Evolutionary conservation across 2,888 invertebrate genomes (phyloP).

Genomic region (Allacma fusca): DNA sequence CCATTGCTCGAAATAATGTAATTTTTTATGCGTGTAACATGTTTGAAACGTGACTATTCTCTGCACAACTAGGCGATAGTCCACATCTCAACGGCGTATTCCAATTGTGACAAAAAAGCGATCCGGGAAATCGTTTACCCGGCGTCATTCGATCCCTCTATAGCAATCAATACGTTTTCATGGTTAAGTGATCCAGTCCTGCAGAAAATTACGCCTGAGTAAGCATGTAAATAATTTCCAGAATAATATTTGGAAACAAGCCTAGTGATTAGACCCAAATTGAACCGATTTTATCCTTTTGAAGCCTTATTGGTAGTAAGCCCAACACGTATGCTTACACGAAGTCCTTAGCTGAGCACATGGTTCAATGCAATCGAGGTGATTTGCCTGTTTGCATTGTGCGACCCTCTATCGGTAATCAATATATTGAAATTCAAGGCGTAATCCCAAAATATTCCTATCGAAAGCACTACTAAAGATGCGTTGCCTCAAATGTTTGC

Average conservation of each 20-base stretch:
- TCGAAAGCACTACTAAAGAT: neutral
- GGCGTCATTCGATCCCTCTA: neutral
- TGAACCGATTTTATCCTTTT: neutral
- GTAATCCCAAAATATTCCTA: too few species aligned
- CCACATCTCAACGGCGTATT: constrained; percentile 43
- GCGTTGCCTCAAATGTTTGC: neutral
- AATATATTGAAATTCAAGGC: too few species aligned
- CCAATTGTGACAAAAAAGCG: constrained; percentile 26
- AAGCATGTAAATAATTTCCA: too few species aligned
- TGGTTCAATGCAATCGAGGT: constrained; percentile 14
- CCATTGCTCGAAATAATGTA: neutral
- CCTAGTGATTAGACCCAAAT: neutral
- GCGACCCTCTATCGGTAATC: constrained; percentile 42
- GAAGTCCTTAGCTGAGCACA: constrained; percentile 37
- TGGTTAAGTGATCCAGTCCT: constrained; percentile 13
- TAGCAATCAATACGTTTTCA: constrained; percentile 13
- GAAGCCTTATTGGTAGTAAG: constrained; percentile 28
- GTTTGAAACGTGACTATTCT: neutral
- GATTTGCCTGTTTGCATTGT: constrained; percentile 37
- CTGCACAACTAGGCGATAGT: constrained; percentile 32
- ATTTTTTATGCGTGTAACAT: too few species aligned
- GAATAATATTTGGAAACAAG: neutral
- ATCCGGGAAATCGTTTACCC: constrained; percentile 39
- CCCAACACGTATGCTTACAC: constrained; percentile 45
- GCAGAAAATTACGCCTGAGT: constrained; percentile 32